Base-by-base conservation (phyloP, 1,140 invertebrate species). In the Branchinecta lindahli region DNA sequence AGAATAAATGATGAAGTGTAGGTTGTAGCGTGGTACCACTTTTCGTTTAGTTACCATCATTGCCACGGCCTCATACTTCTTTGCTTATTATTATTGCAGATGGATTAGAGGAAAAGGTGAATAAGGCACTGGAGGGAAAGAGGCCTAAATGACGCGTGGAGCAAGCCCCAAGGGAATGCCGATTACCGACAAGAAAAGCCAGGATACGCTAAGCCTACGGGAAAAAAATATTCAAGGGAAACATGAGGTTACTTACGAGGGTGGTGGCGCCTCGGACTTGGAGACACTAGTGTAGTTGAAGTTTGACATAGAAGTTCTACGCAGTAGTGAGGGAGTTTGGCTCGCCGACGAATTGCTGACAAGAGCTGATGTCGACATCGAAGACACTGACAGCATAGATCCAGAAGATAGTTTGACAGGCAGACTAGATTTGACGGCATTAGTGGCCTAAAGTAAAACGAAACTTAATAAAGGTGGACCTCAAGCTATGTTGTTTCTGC, bases 331-430 rank as follows among this genome's bases (percentile, higher is more conserved):
- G 12, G 52, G 52, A 61, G 52, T 61, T 61, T 61, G 52, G 6
- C 52, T 61, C 12, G 52, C 52, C 52, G 52, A 61, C 12, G 18
- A 12, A 20, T 61, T 61, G 52, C 12, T 61, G 12, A 61, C 18
- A 12, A 61, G 52, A 12, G 52, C 52, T 4, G 52, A 61, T 20
- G 52, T 61, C 18, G 52, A 61, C 12, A 61, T 15, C 46, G 44
- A 66, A 9, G 68, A 20, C 8, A 65, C 46, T 67, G 47, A 33
- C 21, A 66, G 46, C 10, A 61, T 65, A 66, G 52, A 61, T 68
- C 68, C 70, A 20, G 52, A 15, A 61, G 52, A 61, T 61, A 61
- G 18, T 61, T 61, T 61, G 12, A 20, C 12, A 12, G 52, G 52
- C 18, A 15, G 52, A 61, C 12, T 15, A 15, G 18, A 20, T 20